These are phyloP conservation scores for Dioctria linearis DNA, from an alignment of 2,888 invertebrate genomes.

Conservation along the genomic window DNA sequence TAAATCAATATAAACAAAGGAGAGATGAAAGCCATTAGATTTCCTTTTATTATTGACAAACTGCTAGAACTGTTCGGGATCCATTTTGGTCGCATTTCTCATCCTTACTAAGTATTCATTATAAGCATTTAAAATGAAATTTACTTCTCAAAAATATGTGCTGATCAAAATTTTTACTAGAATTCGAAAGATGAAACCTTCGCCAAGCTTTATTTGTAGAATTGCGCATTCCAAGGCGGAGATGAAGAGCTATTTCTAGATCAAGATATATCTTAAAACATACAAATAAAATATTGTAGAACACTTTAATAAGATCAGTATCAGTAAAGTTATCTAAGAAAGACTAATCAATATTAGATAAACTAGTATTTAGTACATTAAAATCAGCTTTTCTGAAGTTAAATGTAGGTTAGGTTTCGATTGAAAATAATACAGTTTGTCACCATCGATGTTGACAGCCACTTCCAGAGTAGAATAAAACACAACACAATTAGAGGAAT, in stretches of 20 bases:
- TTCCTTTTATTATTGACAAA: not conserved
- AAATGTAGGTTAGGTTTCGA: not conserved
- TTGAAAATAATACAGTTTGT: not conserved
- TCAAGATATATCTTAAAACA: not conserved
- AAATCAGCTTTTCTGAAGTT: not conserved
- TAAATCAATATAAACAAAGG: not conserved
- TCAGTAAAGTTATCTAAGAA: not conserved
- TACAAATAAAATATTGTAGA: not conserved
- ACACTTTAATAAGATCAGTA: not conserved
- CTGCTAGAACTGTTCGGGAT: slow-evolving; percentile 5
- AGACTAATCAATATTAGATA: not conserved
- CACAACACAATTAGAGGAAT: not conserved
- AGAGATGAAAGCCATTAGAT: not conserved
- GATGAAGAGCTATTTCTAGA: not conserved
- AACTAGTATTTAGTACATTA: not conserved
- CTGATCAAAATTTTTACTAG: not conserved
- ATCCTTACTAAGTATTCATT: not conserved
- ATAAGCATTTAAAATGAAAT: not conserved
- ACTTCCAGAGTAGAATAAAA: too few relatives aligned
- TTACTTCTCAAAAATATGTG: not conserved
- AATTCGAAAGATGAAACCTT: not conserved
- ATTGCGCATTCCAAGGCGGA: slow-evolving; percentile 8
- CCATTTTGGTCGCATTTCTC: not conserved
- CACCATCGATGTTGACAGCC: not conserved
- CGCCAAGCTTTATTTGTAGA: not conserved